phyloP scores from a whole-genome alignment of 2,888 invertebrate genomes.

The Oligia fasciuncula region DNA sequence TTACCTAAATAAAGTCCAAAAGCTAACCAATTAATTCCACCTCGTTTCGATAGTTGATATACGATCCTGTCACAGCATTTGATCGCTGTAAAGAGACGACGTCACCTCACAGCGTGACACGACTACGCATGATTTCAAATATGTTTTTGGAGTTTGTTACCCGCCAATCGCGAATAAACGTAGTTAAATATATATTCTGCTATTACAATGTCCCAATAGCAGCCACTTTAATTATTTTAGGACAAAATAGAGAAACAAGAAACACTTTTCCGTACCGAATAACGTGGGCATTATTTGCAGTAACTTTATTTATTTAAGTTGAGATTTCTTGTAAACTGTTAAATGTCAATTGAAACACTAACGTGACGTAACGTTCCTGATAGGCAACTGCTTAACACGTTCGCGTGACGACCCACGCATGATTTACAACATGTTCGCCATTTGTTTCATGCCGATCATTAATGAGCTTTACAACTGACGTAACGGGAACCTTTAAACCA shows the following conservation, averaged over 20 bases:
- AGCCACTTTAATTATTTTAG: background rate
- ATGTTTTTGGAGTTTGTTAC: background rate
- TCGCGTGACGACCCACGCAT: slow-evolving; percentile 7
- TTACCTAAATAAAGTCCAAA: background rate
- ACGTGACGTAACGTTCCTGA: slow-evolving; percentile 5
- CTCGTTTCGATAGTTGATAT: background rate
- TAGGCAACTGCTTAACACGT: slow-evolving; percentile 15
- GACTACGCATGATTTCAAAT: background rate
- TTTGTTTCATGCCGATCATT: slow-evolving; percentile 24
- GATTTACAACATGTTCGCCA: slow-evolving; percentile 24
- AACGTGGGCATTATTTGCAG: background rate
- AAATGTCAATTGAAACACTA: slow-evolving; percentile 25
- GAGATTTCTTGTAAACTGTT: slow-evolving; percentile 6
- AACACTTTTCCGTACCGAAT: background rate
- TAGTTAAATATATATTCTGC: background rate
- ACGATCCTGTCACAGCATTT: background rate
- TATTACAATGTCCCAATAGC: background rate
- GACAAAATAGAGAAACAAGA: background rate
- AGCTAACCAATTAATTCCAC: background rate
- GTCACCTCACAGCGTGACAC: slow-evolving; percentile 17
- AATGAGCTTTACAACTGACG: background rate
- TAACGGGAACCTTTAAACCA: background rate
- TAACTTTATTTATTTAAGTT: slow-evolving; percentile 9
- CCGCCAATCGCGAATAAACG: slow-evolving; percentile 2
- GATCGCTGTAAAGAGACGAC: slow-evolving; percentile 9